Evolutionary conservation across 2,888 invertebrate genomes (phyloP).

Genomic region (Cephalotes varians): DNA sequence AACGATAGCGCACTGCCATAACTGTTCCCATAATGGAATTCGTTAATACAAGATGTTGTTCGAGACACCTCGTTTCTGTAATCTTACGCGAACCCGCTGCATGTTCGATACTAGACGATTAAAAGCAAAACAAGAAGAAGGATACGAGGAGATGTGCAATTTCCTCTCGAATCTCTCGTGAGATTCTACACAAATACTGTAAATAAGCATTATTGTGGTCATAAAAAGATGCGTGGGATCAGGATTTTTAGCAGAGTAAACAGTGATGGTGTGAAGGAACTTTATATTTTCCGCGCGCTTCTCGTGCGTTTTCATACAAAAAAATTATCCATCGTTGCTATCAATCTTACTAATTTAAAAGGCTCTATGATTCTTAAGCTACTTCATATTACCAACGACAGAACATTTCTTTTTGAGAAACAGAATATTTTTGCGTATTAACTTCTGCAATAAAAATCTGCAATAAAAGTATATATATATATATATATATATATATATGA

Average conservation of each 20-base stretch:
- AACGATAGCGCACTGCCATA: conserved; percentile 76
- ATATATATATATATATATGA: too few species aligned
- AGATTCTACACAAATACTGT: conserved; percentile 20
- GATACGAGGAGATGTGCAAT: conserved; percentile 60
- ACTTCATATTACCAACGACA: too few species aligned
- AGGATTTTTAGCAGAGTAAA: too few species aligned
- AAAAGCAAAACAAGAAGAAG: conserved; percentile 38
- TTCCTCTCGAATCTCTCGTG: conserved; percentile 48
- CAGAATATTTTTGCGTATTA: neutral
- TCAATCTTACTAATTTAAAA: too few species aligned
- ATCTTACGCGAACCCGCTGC: conserved; percentile 66
- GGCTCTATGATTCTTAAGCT: too few species aligned
- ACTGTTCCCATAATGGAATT: conserved; percentile 82
- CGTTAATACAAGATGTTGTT: conserved; percentile 82
- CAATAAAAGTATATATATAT: neutral
- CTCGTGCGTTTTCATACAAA: too few species aligned
- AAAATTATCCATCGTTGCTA: too few species aligned
- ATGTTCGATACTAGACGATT: conserved; percentile 57
- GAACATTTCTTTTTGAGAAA: neutral
- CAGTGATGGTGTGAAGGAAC: too few species aligned
- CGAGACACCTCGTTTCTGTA: conserved; percentile 74
- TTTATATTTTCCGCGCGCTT: too few species aligned
- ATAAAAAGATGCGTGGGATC: too few species aligned
- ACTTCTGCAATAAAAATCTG: neutral
- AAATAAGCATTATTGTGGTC: conserved; percentile 20